These are phyloP conservation scores for Rhopilema esculentum DNA, from an alignment of 30 jellyfish, hydroid and myxozoan genomes.

Conservation along the genomic window DNA sequence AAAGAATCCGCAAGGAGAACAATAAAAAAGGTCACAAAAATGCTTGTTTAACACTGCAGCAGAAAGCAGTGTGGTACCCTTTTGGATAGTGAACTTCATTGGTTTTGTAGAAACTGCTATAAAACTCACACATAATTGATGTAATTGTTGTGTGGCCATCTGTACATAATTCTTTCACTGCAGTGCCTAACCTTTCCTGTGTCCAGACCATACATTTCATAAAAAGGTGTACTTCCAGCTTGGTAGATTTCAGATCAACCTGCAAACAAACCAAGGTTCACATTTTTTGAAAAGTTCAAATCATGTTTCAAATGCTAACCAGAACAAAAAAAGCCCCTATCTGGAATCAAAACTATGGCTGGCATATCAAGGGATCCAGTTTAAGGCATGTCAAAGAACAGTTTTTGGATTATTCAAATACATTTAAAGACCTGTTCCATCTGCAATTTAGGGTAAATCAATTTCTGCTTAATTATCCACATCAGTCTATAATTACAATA, in stretches of 20 bases:
- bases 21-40: too few relatives aligned
- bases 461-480: too few relatives aligned
- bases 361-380: too few relatives aligned
- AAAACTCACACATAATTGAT: conserved; percentile 1
- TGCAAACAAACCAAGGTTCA: neutral
- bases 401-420: too few relatives aligned
- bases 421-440: too few relatives aligned
- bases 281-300: neutral
- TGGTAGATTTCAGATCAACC: conserved; percentile 8
- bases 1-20: too few relatives aligned
- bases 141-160: conserved; percentile 13
- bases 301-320: neutral
- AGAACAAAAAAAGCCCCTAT: neutral
- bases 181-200: neutral
- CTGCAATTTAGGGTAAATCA: too few relatives aligned
- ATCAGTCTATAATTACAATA: too few relatives aligned
- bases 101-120: neutral
- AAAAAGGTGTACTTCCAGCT: conserved; percentile 9
- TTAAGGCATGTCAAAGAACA: too few relatives aligned
- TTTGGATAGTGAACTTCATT: neutral
- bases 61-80: neutral
- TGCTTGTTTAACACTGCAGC: too few relatives aligned
- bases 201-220: conserved; percentile 7
- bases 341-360: neutral
- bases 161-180: neutral